These are phyloP conservation scores for Portunus trituberculatus DNA, from an alignment of 1,140 invertebrate genomes.

Conservation along the genomic window DNA sequence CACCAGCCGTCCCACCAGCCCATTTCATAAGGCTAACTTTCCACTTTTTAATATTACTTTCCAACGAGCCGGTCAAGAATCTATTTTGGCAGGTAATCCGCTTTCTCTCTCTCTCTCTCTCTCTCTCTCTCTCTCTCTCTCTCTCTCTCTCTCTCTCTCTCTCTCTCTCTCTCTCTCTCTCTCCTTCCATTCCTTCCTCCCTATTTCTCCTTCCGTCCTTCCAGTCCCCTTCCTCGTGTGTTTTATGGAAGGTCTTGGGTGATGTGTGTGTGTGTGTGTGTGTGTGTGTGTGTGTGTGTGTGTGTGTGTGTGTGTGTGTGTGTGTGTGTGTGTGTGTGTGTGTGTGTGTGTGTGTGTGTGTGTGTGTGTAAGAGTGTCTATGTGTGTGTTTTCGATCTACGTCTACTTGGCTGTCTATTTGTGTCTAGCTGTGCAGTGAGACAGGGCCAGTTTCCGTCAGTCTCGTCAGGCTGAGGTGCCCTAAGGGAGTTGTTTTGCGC, in stretches of 20 bases:
- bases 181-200: no score
- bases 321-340: not conserved
- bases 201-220: no score
- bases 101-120: not conserved
- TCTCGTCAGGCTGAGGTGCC: not conserved
- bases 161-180: no score
- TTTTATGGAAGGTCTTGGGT: no score
- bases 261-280: no score
- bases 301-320: no score
- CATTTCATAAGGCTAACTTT: not conserved
- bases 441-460: not conserved
- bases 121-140: not conserved
- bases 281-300: no score
- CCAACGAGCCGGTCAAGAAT: not conserved
- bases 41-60: slow-evolving; percentile 1
- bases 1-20: not conserved
- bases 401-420: not conserved
- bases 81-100: not conserved
- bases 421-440: not conserved
- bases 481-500: not conserved
- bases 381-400: not conserved
- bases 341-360: not conserved
- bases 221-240: no score
- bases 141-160: no score
- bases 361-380: not conserved